Percentiles rank a stretch among this genome's conserved stretches.
Conservation (phyloP, 2,797 vertebrate genomes). For the Acipenser transmontanus region DNA sequence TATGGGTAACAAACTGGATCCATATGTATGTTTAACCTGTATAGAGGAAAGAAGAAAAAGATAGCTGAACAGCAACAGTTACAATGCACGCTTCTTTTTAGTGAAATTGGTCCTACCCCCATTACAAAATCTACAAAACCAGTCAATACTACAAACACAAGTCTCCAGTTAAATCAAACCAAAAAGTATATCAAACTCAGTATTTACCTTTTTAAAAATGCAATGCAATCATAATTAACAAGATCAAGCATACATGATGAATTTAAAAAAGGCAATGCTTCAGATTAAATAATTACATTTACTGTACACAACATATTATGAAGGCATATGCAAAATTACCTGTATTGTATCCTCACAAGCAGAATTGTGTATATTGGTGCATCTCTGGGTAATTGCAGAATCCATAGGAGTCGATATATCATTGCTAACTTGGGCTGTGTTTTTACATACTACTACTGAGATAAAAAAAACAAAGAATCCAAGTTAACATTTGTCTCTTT, state of each 20-base stretch:
- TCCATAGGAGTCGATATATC: conserved; percentile 63
- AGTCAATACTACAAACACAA: too few relatives aligned
- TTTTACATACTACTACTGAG: conserved; percentile 70
- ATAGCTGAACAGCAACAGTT: background rate
- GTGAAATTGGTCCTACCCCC: background rate
- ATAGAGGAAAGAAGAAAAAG: conserved; percentile 14
- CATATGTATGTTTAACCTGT: conserved; percentile 37
- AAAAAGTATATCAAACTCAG: background rate
- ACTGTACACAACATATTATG: background rate
- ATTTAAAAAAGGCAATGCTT: too few relatives aligned
- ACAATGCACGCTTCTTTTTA: background rate
- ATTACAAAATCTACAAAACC: background rate
- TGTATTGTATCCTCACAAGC: conserved; percentile 41
- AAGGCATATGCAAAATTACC: conserved; percentile 16
- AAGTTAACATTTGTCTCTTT: background rate
- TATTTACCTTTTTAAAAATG: background rate
- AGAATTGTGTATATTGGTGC: conserved; percentile 53
- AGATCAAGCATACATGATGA: too few relatives aligned
- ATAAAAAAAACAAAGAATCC: conserved; percentile 32
- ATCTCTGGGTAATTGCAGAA: conserved; percentile 57
- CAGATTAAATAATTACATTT: too few relatives aligned
- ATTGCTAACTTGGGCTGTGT: conserved; percentile 66
- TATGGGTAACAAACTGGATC: conserved; percentile 34
- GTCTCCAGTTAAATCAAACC: background rate
- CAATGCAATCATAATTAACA: too few relatives aligned